Base-by-base conservation (phyloP, 2,797 vertebrate species). In the Eremophila alpestris region DNA sequence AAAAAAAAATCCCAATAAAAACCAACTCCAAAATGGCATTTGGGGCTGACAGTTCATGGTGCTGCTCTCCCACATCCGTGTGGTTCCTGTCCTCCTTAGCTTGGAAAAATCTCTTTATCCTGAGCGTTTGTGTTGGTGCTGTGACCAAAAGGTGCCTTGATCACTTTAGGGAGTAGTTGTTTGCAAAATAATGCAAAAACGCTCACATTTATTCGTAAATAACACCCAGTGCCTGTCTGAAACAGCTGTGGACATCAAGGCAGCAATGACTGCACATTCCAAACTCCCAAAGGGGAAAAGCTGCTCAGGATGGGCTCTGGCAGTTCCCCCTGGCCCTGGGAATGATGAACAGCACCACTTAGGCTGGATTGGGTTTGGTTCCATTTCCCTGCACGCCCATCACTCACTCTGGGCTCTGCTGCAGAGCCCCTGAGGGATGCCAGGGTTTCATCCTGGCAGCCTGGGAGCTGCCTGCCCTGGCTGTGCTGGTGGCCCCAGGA, bases 361-460 rank as follows among this genome's bases (percentile, higher is more conserved):
- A 83, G 95, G n/a, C 90, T 81, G 84, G 46, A 38, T 76, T 95
- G 94, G 74, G 51, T 93, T 84, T 85, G 94, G 70, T 92, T 96
- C 93, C 43, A 91, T 96, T 94, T 83, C 94, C 30, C 38, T 48
- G 88, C 93, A 90, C 93, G 77, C 88, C 92, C 86, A 73, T 80
- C 93, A 89, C 76, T 94, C 93, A 91, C 79, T 83, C 80, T 36
- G 10, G 68, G 80, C 62, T 48, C 86, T 87, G 91, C 96, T 82
- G 89, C 68, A 60, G 70, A 86, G 92, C 89, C 91, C 91, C 92
- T 5, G 0, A 55, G 73, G 45, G 48, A 68, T 34, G 80, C 2
- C 30, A 21, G 89, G 64, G 55, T 38, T 92, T 32, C 87, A 19
- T 75, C 51, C 52, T 51, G 64, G 80, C 65, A 51, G 10, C 40